Evolutionary conservation across 2,113 vertebrate species (phyloP), one percentile per base, ranked within the genome.

Genomic region (Mormyrus lacerda): DNA sequence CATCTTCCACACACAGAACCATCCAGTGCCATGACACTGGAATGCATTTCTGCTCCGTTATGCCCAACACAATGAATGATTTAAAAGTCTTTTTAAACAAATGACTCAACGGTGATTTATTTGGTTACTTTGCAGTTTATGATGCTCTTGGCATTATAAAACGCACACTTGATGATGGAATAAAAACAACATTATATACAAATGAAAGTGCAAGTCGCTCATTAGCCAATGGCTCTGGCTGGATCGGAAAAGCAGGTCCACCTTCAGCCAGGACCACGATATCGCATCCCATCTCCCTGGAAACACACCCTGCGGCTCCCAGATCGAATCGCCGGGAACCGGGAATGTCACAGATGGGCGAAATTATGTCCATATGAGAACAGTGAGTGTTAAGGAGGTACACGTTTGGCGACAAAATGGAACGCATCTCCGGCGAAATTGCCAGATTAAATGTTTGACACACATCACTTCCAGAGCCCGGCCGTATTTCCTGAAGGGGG

Each of bases 291-390:
- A 95, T 97, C 95, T 96, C 92, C 90, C 92, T 93, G 94, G 93
- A 94, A 97, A 96, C 95, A 97, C 93, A 95, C 94, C 95, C 95
- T 90, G 92, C 95, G 96, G 96, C 95, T 95, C 96, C 96, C 95
- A 95, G 95, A 96, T 92, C 91, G 95, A 96, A 96, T 95, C 96
- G 95, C 93, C 96, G 95, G 27, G 48, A 35, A 53, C 24, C 4
- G n/a, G 27, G n/a, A 86, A 84, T 47, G 39, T 73, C n/a, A 90
- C 95, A 96, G 96, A 97, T 96, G 96, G 95, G 95, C 96, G 93
- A 96, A 96, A 97, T 95, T 93, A 96, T 95, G 96, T 96, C 96
- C 96, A 96, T 95, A 96, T 94, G 97, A 97, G 96, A 96, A 95
- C 96, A 95, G 93, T 96, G 95, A 96, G 94, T 94, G 96, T 95